These are phyloP conservation scores for Heterodera carotae DNA, from an alignment of 1,140 invertebrate genomes.

Conservation along the genomic window DNA sequence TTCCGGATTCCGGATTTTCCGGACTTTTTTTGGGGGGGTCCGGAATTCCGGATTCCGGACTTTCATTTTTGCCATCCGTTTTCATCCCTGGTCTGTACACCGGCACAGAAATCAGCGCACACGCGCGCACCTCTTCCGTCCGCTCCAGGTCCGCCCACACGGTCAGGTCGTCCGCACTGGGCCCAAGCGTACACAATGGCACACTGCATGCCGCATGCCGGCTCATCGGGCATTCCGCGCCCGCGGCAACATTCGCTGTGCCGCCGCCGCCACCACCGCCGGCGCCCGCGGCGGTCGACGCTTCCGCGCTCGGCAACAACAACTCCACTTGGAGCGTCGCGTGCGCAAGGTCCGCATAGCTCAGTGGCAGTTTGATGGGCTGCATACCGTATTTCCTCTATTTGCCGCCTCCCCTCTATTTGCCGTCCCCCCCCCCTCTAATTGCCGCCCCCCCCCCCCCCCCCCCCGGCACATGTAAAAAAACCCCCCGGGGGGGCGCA, in stretches of 20 bases:
- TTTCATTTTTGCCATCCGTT: too few relatives aligned
- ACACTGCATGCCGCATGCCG: constrained; percentile 6
- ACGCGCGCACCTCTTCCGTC: constrained; percentile 36
- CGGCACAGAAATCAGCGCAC: too few relatives aligned
- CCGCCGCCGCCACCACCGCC: constrained; percentile 3
- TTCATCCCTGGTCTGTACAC: too few relatives aligned
- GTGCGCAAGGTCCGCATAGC: neutral
- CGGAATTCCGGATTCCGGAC: too few relatives aligned
- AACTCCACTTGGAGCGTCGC: neutral
- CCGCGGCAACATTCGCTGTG: constrained; percentile 11
- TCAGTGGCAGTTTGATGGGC: constrained; percentile 3
- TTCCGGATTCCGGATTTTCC: too few relatives aligned
- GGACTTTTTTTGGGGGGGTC: too few relatives aligned
- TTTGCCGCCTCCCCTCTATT: too few relatives aligned
- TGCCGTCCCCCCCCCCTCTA: too few relatives aligned
- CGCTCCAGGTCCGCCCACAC: constrained; percentile 41
- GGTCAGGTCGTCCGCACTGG: constrained; percentile 34
- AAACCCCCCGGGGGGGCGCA: too few relatives aligned
- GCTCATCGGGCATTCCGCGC: neutral
- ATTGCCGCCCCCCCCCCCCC: too few relatives aligned
- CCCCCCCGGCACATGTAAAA: too few relatives aligned
- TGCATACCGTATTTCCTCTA: neutral
- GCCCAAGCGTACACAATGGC: constrained; percentile 30
- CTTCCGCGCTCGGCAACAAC: constrained; percentile 5
- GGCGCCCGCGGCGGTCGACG: neutral